phyloP scores from a whole-genome alignment of 2,113 vertebrate genomes.

The Dicerorhinus sumatrensis region DNA sequence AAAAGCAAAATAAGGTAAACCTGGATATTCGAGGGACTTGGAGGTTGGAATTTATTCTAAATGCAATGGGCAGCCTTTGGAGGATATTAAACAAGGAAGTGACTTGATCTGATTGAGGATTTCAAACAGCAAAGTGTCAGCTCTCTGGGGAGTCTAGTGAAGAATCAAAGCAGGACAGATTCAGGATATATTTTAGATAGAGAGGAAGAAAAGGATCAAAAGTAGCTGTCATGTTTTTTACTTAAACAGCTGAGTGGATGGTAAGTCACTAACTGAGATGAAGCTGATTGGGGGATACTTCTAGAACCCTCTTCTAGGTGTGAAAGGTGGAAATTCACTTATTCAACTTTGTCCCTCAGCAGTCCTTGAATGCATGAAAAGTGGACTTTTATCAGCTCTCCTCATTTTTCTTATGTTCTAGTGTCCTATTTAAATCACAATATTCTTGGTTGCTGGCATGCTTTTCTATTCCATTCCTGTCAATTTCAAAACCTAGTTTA shows the following conservation, averaged over 20 bases:
- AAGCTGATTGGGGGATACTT: background rate
- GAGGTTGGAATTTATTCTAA: background rate
- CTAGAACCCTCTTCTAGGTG: background rate
- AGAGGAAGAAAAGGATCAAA: background rate
- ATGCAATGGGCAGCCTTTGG: background rate
- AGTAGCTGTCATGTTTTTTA: background rate
- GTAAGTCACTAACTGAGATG: background rate
- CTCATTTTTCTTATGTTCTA: background rate
- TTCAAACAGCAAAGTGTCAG: background rate
- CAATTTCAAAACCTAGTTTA: background rate
- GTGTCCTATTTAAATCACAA: background rate
- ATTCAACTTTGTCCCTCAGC: background rate
- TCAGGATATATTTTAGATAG: background rate
- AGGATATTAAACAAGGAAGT: background rate
- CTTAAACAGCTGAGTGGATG: background rate
- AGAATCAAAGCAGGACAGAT: background rate
- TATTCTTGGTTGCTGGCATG: background rate
- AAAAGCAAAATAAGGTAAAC: background rate
- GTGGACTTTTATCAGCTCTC: background rate
- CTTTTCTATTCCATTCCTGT: background rate
- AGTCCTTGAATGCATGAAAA: background rate
- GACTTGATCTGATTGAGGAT: background rate
- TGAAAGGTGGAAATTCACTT: background rate
- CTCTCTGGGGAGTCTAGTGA: background rate
- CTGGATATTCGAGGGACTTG: background rate